These are phyloP conservation scores for Cotesia typhae DNA, from an alignment of 1,140 invertebrate species.

Conservation along the genomic window DNA sequence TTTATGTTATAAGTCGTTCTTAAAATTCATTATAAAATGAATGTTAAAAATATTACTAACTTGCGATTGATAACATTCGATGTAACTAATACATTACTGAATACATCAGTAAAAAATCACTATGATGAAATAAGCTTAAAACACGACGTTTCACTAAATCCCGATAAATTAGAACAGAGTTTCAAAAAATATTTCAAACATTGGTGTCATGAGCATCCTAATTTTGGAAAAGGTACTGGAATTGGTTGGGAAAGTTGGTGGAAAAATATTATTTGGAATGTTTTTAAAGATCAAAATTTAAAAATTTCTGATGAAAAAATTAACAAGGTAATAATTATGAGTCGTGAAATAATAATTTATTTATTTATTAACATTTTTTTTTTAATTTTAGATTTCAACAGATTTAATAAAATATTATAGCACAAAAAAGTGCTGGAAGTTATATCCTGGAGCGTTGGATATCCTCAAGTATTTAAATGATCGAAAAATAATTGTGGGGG, in stretches of 20 bases:
- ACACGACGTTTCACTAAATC: slow-evolving; percentile 72
- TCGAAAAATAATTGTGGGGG: slow-evolving; percentile 70
- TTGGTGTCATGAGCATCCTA: slow-evolving; percentile 76
- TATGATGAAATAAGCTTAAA: slow-evolving; percentile 76
- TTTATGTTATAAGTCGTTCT: background rate
- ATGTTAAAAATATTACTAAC: slow-evolving; percentile 49
- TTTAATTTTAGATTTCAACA: slow-evolving; percentile 53
- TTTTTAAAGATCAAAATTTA: slow-evolving; percentile 68
- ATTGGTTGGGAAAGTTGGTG: slow-evolving; percentile 86
- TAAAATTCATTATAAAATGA: background rate
- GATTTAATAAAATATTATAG: slow-evolving; percentile 67
- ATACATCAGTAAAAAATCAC: slow-evolving; percentile 75
- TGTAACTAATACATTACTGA: slow-evolving; percentile 84
- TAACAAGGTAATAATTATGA: slow-evolving; percentile 50
- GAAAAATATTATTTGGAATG: slow-evolving; percentile 72
- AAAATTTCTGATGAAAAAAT: slow-evolving; percentile 45
- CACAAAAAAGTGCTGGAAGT: slow-evolving; percentile 76
- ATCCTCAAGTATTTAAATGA: slow-evolving; percentile 71
- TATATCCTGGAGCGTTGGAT: slow-evolving; percentile 71
- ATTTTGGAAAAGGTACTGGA: slow-evolving; percentile 76
- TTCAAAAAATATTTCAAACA: slow-evolving; percentile 72
- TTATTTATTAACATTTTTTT: background rate
- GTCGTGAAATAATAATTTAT: background rate
- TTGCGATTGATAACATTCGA: slow-evolving; percentile 84
- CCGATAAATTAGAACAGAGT: slow-evolving; percentile 68